These are phyloP conservation scores for honey bee (Apis mellifera) DNA, from an alignment of 1,140 invertebrate species.

Conservation along the genomic window DNA sequence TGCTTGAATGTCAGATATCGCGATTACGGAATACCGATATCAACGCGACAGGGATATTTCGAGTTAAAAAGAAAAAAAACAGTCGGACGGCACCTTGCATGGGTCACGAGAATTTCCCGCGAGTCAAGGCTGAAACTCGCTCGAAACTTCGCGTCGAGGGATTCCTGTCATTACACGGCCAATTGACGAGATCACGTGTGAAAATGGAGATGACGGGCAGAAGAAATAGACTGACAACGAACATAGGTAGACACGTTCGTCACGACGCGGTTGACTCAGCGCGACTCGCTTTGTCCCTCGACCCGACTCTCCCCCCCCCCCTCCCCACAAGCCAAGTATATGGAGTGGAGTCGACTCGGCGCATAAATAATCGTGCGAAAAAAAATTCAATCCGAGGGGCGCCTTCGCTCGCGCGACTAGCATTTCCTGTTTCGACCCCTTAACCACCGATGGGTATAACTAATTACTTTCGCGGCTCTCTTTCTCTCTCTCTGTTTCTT, in stretches of 20 bases:
- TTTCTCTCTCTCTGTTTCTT: constrained; percentile 16
- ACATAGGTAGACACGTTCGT: neutral
- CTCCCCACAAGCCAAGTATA: neutral
- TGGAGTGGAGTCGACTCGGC: constrained; percentile 1
- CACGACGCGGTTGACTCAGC: constrained; percentile 14
- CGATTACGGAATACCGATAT: neutral
- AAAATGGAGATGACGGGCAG: constrained; percentile 28
- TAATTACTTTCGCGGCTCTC: constrained; percentile 52
- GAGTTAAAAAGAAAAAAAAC: neutral
- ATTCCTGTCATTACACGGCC: neutral
- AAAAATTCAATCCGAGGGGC: constrained; percentile 37
- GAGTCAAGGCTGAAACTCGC: neutral
- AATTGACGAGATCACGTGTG: neutral
- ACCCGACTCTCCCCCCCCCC: neutral
- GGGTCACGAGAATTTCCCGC: neutral
- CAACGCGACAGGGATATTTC: neutral
- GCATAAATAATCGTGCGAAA: constrained; percentile 58
- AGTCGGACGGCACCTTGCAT: neutral
- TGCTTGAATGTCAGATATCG: neutral
- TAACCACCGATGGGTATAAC: constrained; percentile 46
- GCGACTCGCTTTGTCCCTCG: neutral
- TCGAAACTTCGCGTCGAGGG: neutral
- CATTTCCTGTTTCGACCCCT: constrained; percentile 58
- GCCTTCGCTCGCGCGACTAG: constrained; percentile 43
- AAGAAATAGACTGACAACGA: neutral